These are phyloP conservation scores for Bubo scandiacus DNA, from an alignment of 2,113 vertebrate genomes.

Conservation along the genomic window DNA sequence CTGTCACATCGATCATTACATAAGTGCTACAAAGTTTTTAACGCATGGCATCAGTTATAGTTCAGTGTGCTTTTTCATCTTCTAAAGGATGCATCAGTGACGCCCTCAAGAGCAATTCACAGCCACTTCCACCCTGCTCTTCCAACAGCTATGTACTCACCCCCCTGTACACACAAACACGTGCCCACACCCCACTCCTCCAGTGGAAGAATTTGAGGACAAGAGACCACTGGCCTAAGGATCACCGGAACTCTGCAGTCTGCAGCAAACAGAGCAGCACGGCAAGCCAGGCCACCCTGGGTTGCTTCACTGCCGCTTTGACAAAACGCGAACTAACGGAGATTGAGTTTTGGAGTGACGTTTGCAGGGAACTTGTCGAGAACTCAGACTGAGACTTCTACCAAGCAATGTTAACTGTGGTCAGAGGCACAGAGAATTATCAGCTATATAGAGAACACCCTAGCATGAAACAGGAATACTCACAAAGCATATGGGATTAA, in stretches of 20 bases:
- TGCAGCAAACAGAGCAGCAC: background rate
- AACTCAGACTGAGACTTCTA: conserved; percentile 13
- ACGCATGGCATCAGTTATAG: background rate
- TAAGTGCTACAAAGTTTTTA: background rate
- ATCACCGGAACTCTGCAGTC: background rate
- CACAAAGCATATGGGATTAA: background rate
- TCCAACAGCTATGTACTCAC: background rate
- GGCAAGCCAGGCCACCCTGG: background rate
- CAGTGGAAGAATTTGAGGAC: background rate
- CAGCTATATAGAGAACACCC: background rate
- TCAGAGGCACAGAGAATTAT: conserved; percentile 20
- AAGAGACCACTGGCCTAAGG: background rate
- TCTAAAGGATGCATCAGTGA: background rate
- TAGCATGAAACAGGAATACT: background rate
- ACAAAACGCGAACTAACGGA: fast-evolving
- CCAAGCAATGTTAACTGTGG: background rate
- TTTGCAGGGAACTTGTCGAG: background rate
- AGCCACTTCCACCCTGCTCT: conserved; percentile 29
- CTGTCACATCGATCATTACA: background rate
- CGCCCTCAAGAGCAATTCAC: conserved; percentile 1
- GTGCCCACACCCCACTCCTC: background rate
- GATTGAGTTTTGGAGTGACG: background rate
- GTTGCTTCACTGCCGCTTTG: background rate
- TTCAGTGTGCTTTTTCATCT: background rate
- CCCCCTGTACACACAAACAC: background rate